Evolutionary conservation across 2,888 invertebrate genomes (phyloP), one percentile per base, ranked within the genome.

Genomic region (Drosophila robusta): DNA sequence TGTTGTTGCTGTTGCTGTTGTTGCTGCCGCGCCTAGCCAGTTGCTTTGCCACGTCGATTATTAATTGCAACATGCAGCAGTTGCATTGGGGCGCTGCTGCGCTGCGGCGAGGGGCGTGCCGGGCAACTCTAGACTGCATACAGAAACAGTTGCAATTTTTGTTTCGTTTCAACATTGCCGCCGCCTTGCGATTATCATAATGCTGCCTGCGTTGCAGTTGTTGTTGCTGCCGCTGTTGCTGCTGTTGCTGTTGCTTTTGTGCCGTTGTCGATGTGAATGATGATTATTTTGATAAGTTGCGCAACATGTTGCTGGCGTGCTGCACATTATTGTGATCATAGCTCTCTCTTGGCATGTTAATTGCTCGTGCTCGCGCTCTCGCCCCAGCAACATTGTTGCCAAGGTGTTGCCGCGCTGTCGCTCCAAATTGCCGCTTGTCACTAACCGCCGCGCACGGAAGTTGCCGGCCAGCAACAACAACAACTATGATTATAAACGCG

Each of bases 201-300:
- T 82, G 85, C 75, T 79, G 83, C 68, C 70, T 70, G 73, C 75
- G 60, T 65, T 66, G 66, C 42, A 51, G 70, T 39, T 56, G 58
- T 34, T 41, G 55, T n/a, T 46, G 54, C 11, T 38, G 51, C 9
- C 45, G 63, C 7, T 61, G 58, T 4, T 56, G 51, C 3, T 46
- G 69, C 11, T 49, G 65, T 3, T 52, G 57, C 1, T 51, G 63
- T 8, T 61, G 58, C 9, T 63, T 70, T 6, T 70, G 60, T 66
- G 57, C 22, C 64, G 70, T 51, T 73, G 70, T 66, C 79, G 81
- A 84, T 84, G 70, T 68, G 80, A 78, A 78, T 79, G 85, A 85
- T 84, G 81, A 81, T 81, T 78, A 87, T 87, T 80, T 80, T 83
- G 85, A 87, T 83, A 83, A 79, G 77, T 87, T 79, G 71, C 72